These are phyloP conservation scores for Oreortyx pictus DNA, from an alignment of 2,797 vertebrate genomes.

Conservation along the genomic window DNA sequence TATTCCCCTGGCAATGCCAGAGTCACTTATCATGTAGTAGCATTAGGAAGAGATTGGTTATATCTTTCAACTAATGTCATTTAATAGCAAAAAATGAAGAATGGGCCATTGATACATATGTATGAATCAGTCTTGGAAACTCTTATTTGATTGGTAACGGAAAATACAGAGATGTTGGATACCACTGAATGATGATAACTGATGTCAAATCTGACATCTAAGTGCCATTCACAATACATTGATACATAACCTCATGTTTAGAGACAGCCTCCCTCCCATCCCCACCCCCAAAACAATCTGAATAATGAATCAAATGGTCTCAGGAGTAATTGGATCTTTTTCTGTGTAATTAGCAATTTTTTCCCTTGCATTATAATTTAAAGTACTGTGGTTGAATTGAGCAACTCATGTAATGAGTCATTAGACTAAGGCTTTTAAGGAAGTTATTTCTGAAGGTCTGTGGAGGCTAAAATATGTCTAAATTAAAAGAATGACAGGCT, in stretches of 20 bases:
- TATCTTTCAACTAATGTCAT: neutral
- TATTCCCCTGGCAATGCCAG: neutral
- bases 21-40: neutral
- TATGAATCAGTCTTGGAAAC: neutral
- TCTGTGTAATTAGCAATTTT: conserved; percentile 85
- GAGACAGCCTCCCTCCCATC: conserved; percentile 46
- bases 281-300: conserved; percentile 72
- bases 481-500: conserved; percentile 86
- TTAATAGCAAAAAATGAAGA: neutral
- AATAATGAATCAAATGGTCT: conserved; percentile 81
- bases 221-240: conserved; percentile 61
- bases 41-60: neutral
- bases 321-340: conserved; percentile 80
- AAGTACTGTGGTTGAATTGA: conserved; percentile 81
- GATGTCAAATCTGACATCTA: conserved; percentile 58
- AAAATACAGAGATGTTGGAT: conserved; percentile 42
- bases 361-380: conserved; percentile 83
- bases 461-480: conserved; percentile 83
- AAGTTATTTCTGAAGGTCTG: conserved; percentile 86
- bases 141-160: conserved; percentile 15
- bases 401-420: conserved; percentile 82
- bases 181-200: conserved; percentile 16
- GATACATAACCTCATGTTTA: conserved; percentile 69
- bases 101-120: neutral
- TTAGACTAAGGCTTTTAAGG: conserved; percentile 85